phyloP scores from a whole-genome alignment of 2,888 invertebrate species.

The Poecilus cupreus region DNA sequence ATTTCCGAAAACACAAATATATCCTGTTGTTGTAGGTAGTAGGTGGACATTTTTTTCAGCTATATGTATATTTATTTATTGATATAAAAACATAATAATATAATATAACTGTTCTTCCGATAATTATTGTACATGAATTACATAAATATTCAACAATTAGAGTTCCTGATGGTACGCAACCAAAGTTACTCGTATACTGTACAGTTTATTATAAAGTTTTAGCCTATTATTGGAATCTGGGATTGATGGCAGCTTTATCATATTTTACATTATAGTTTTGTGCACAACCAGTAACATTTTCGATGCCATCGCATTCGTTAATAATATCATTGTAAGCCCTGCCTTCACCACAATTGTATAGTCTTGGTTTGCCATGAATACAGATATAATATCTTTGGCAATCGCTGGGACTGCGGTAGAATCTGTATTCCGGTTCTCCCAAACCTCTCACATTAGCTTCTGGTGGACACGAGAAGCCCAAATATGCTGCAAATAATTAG shows the following conservation, averaged over 20 bases:
- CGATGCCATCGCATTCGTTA: slow-evolving; percentile 84
- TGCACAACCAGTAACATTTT: slow-evolving; percentile 85
- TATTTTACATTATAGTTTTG: slow-evolving; percentile 52
- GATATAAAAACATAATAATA: no score
- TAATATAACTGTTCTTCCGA: not conserved
- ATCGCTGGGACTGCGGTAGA: slow-evolving; percentile 77
- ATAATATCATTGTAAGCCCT: slow-evolving; percentile 85
- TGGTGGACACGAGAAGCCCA: slow-evolving; percentile 88
- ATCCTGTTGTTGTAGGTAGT: not conserved
- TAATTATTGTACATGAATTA: not conserved
- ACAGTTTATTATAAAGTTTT: not conserved
- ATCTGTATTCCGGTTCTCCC: slow-evolving; percentile 73
- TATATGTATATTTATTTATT: not conserved
- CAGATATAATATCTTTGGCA: slow-evolving; percentile 89
- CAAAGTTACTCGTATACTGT: not conserved
- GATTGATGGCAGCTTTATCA: slow-evolving; percentile 35
- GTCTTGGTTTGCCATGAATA: slow-evolving; percentile 82
- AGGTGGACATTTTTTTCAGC: not conserved
- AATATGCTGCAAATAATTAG: slow-evolving; percentile 76
- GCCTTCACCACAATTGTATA: slow-evolving; percentile 85
- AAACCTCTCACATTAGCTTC: slow-evolving; percentile 73
- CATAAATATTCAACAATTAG: slow-evolving; percentile 12
- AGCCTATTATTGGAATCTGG: slow-evolving; percentile 6
- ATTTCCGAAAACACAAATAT: not conserved
- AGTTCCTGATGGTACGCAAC: not conserved